Conservation (phyloP, 1,140 invertebrate species). For the Phortica variegata region DNA sequence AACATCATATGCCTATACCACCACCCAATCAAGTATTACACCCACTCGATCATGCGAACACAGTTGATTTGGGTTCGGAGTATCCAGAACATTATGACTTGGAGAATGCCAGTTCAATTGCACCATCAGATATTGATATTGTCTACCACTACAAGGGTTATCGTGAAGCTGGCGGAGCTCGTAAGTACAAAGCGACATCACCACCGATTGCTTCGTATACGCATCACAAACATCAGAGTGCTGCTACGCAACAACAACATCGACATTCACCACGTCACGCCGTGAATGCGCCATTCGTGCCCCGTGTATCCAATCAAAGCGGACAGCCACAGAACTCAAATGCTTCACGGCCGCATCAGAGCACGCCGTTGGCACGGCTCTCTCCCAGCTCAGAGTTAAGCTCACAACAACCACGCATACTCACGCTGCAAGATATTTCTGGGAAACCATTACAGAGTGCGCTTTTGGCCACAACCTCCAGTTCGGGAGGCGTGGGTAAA, state of each 20-base stretch:
- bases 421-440: constrained; percentile 90
- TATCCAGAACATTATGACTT: constrained; percentile 94
- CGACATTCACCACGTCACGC: constrained; percentile 71
- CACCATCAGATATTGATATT: constrained; percentile 95
- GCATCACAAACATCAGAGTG: constrained; percentile 75
- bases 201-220: constrained; percentile 70
- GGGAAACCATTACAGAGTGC: constrained; percentile 88
- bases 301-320: constrained; percentile 66
- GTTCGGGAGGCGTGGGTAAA: constrained; percentile 78
- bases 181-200: constrained; percentile 81
- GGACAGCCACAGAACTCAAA: constrained; percentile 63
- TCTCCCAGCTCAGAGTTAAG: constrained; percentile 91
- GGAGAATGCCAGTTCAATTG: constrained; percentile 95
- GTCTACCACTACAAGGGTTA: constrained; percentile 96
- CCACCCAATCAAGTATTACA: constrained; percentile 63
- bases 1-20: constrained; percentile 74
- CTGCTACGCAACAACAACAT: constrained; percentile 65
- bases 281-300: constrained; percentile 64
- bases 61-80: constrained; percentile 74
- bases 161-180: constrained; percentile 73
- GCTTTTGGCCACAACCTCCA: constrained; percentile 81
- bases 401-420: constrained; percentile 84
- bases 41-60: constrained; percentile 66
- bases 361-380: constrained; percentile 83
- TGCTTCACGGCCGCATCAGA: constrained; percentile 73